Base-by-base conservation (phyloP, 92 coral and sea anemone genomes). In the Blastomussa wellsi region DNA sequence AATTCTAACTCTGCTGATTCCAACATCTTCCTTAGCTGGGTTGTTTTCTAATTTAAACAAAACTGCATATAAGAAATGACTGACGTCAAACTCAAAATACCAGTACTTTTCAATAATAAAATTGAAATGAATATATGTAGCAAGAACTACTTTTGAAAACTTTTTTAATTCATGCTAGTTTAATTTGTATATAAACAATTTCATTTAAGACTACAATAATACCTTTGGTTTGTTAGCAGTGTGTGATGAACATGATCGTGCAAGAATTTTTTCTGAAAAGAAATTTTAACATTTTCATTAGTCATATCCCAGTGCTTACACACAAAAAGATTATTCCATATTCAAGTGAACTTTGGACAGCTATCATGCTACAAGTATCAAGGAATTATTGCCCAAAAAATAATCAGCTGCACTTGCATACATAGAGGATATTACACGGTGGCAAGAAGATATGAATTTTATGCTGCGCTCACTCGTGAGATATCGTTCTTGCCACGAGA, bases 1-100 rank as follows among this genome's bases (percentile, higher is more conserved):
- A 96, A 96, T 84, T 96, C 99, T 20, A 96, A 59, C 3, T 94
- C 97, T 47, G 99, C 89, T 35, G 99, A 96, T 83, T 89, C 97
- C 20, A 96, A 71, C 98, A 96, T 94, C 22, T 88, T 76, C 71
- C 91, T 96, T 26, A 96, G 89, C 81, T 96, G 98, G n/a, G 98
- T 94, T 11, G 98, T 94, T 92, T 96, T 95, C 98, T 95, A 85
- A 26, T n/a, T n/a, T n/a, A 84, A 57, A 51, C 12, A 49, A 29
- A 83, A 83, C 24, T 35, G 28, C 31, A 70, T 70, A 19, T 29
- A 70, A 70, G 12, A 70, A 44, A 10, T 44, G 49, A 8, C 11
- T 44, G 11, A 44, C 11, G 11, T 41, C 44, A 44, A 44, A 44
- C n/a, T n/a, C n/a, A n/a, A n/a, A n/a, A n/a, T n/a, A n/a, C n/a